Evolutionary conservation across 2,113 vertebrate species (phyloP).

Genomic region (Laticauda laticaudata): DNA sequence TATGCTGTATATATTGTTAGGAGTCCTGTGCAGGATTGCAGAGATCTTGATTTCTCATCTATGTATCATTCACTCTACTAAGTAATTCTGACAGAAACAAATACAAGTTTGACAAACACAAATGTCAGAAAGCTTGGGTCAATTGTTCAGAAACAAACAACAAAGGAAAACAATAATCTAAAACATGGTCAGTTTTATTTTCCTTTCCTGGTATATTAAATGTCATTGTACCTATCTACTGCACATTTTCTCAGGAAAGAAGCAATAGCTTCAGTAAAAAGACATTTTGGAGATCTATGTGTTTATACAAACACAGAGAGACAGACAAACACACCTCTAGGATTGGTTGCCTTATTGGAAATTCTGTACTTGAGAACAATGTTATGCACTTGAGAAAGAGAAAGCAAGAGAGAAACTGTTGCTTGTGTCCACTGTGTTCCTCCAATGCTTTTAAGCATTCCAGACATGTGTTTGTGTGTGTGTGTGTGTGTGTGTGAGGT

Average conservation of each 20-base stretch:
- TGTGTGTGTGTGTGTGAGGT: background rate
- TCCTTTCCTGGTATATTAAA: background rate
- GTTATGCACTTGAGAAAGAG: background rate
- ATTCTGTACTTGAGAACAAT: background rate
- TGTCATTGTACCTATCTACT: background rate
- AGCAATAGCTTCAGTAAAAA: background rate
- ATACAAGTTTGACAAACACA: accelerated
- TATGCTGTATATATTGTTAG: constrained; percentile 2
- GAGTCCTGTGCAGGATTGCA: background rate
- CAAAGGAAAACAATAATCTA: background rate
- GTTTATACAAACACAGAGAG: background rate
- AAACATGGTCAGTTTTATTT: background rate
- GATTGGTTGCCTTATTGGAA: background rate
- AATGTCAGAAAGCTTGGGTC: background rate
- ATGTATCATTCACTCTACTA: background rate
- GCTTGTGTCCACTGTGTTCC: background rate
- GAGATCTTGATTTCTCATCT: background rate
- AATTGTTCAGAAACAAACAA: background rate
- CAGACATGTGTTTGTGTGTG: background rate
- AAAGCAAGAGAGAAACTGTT: accelerated
- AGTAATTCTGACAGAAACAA: background rate
- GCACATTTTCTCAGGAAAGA: background rate
- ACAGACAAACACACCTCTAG: background rate
- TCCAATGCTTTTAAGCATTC: background rate
- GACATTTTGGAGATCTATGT: background rate